Conservation (phyloP, 2,888 invertebrate species). For the Leptothorax acervorum region DNA sequence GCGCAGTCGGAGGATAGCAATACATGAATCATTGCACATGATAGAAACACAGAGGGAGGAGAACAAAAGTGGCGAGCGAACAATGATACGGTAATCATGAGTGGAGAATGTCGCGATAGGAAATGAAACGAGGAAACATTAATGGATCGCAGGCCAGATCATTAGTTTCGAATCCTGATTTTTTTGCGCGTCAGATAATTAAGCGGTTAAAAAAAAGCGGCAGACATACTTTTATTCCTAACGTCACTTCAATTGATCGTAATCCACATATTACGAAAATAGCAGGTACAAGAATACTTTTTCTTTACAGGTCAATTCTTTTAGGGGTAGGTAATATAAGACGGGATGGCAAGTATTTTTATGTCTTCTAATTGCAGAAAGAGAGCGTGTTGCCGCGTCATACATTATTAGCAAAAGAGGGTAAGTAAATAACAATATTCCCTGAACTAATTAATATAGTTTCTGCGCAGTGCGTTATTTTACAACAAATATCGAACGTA, state of each 20-base stretch:
- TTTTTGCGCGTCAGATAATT: neutral
- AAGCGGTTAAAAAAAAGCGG: neutral
- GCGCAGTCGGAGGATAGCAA: neutral
- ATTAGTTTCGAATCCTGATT: neutral
- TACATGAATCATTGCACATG: conserved; percentile 23
- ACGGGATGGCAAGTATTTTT: neutral
- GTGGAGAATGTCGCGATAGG: neutral
- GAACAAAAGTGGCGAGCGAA: conserved; percentile 20
- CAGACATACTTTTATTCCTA: neutral
- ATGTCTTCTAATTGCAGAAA: neutral
- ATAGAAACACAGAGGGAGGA: neutral
- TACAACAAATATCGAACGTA: neutral
- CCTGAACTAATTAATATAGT: conserved; percentile 4
- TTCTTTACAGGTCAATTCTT: neutral
- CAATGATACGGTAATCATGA: conserved; percentile 39
- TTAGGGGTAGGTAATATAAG: neutral
- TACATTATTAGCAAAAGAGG: neutral
- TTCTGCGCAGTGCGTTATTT: conserved; percentile 5
- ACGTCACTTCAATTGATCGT: neutral
- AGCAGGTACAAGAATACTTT: neutral
- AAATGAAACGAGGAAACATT: neutral
- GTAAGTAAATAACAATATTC: neutral
- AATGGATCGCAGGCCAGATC: neutral
- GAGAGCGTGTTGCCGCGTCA: neutral
- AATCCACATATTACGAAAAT: neutral